These are phyloP conservation scores for Crocuta crocuta DNA, from an alignment of 2,113 vertebrate species.

Conservation along the genomic window DNA sequence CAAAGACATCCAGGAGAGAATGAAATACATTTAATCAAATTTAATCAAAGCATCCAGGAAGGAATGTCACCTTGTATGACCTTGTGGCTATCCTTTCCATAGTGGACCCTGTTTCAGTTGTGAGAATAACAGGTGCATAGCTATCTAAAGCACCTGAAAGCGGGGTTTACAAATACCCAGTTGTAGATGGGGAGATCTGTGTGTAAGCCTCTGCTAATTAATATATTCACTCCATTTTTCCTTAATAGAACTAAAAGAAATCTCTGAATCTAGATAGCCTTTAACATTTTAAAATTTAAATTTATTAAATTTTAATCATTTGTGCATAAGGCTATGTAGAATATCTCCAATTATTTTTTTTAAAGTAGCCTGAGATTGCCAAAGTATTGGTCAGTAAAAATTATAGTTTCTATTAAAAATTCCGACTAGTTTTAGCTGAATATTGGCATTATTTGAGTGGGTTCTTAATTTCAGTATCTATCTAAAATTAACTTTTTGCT, in stretches of 20 bases:
- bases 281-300: not conserved
- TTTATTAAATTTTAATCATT: not conserved
- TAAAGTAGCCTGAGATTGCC: not conserved
- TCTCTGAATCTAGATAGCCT: not conserved
- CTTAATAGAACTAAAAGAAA: not conserved
- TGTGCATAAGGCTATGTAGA: not conserved
- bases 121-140: slow-evolving; percentile 66
- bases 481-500: not conserved
- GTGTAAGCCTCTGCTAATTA: not conserved
- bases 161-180: slow-evolving; percentile 62
- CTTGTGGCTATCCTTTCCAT: slow-evolving; percentile 70
- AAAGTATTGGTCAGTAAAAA: not conserved
- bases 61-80: slow-evolving; percentile 73
- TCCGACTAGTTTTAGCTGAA: slow-evolving; percentile 32
- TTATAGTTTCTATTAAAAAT: not conserved
- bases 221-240: not conserved
- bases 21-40: no score
- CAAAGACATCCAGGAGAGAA: slow-evolving; percentile 17
- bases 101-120: slow-evolving; percentile 59
- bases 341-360: slow-evolving; percentile 13
- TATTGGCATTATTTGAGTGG: not conserved
- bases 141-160: slow-evolving; percentile 75
- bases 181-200: slow-evolving; percentile 45
- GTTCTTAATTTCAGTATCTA: not conserved
- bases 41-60: not conserved